Conservation (phyloP, 1,140 invertebrate species). For the Pseudomyrmex flavicornis region DNA sequence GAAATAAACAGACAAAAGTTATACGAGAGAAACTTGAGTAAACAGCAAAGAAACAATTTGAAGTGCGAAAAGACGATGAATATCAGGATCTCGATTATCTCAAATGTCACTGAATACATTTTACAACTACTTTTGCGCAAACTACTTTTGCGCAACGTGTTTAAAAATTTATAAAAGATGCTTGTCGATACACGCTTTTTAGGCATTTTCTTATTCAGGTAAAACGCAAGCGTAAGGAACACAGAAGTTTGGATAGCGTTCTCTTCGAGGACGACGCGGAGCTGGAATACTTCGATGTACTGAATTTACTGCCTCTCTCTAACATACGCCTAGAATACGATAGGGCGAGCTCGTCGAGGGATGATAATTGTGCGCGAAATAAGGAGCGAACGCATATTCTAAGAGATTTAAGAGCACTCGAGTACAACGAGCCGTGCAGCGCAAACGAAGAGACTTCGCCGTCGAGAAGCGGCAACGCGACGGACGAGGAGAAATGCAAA, state of each 20-base stretch:
- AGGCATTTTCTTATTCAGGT: constrained; percentile 72
- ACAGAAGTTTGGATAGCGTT: constrained; percentile 83
- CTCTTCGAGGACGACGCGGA: constrained; percentile 83
- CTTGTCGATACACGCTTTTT: neutral
- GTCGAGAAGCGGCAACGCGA: constrained; percentile 65
- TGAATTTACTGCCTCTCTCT: constrained; percentile 83
- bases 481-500: constrained; percentile 77
- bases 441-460: constrained; percentile 23
- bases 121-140: constrained; percentile 8
- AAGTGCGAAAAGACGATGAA: neutral
- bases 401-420: constrained; percentile 37
- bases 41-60: constrained; percentile 6
- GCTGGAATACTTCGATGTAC: constrained; percentile 82
- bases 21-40: neutral
- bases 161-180: neutral
- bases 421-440: constrained; percentile 29
- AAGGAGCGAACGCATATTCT: neutral
- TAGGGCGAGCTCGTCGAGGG: constrained; percentile 66
- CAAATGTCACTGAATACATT: neutral
- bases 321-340: constrained; percentile 81
- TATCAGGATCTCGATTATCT: constrained; percentile 20
- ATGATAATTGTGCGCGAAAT: constrained; percentile 45
- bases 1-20: too few relatives aligned
- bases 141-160: too few relatives aligned
- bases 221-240: constrained; percentile 83